Conservation (phyloP, 2,113 vertebrate species). For the Chlamydotis undulata region DNA sequence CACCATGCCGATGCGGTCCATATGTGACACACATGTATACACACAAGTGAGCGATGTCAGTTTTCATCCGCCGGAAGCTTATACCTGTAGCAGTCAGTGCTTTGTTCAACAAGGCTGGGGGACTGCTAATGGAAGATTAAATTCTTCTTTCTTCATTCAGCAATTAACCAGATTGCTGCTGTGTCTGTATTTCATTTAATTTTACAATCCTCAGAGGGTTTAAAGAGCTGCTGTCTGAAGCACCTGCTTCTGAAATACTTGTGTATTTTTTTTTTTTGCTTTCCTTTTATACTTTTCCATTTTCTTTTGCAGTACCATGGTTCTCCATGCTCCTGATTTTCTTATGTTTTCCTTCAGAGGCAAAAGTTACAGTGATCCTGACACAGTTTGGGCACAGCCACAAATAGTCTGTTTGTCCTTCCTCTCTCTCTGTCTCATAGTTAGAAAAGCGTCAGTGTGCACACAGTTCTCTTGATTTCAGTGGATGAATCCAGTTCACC, state of each 20-base stretch:
- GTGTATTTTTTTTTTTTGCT: background rate
- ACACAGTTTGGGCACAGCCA: constrained; percentile 39
- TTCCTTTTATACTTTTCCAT: background rate
- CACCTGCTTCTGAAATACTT: constrained; percentile 62
- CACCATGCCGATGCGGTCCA: background rate
- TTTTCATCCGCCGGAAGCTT: constrained; percentile 23
- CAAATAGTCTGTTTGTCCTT: constrained; percentile 35
- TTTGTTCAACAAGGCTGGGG: constrained; percentile 64
- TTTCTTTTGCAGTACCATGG: constrained; percentile 8
- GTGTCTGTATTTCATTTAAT: constrained; percentile 21
- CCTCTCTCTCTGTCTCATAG: background rate
- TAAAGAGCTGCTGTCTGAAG: constrained; percentile 41
- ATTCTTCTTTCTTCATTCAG: constrained; percentile 39
- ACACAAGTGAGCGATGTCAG: background rate
- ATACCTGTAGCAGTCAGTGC: constrained; percentile 43
- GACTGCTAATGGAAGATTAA: constrained; percentile 19
- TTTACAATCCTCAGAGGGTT: constrained; percentile 39
- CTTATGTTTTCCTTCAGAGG: constrained; percentile 33
- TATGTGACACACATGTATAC: background rate
- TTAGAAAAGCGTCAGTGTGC: constrained; percentile 50
- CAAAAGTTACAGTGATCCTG: constrained; percentile 33
- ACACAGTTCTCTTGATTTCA: constrained; percentile 5
- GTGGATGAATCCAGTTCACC: constrained; percentile 82
- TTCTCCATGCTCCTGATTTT: background rate
- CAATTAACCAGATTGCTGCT: constrained; percentile 69